Evolutionary conservation across 2,797 vertebrate species (phyloP), one percentile per base, ranked within the genome.

Genomic region (Fistularia tabacaria): DNA sequence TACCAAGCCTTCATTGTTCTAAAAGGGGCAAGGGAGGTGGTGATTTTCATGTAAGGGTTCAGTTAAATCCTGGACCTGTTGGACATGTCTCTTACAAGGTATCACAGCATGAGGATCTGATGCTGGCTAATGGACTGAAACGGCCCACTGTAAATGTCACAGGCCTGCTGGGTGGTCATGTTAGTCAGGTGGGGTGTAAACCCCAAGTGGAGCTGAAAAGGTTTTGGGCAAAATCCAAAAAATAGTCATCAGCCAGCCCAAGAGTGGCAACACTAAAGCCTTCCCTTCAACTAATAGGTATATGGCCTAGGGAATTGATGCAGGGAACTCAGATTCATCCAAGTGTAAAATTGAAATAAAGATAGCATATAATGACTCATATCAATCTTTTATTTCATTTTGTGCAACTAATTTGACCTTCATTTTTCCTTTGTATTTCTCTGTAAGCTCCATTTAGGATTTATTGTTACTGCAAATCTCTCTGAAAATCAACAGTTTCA

Each of bases 101-200:
- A 55, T 69, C 39, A 45, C 60, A 43, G 77, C 64, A 14, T 54
- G 66, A 61, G 58, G 67, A 64, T 64, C 72, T 79, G 68, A 76
- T 71, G 72, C 70, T 1, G 52, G 64, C 69, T 80, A 84, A 81
- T 78, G 74, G 73, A 59, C 76, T 83, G 77, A 80, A 85, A 66
- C 76, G 47, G 66, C 76, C 81, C 59, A 66, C 72, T 85, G 77
- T 79, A 73, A 77, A 70, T 57, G 77, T 66, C 56, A 15, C 46
- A 3, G 57, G 58, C 72, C 66, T 50, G 56, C 79, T 81, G 79
- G 83, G 86, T 86, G 82, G 84, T 80, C 84, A 52, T 75, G 66
- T 79, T 84, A 69, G 70, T 85, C 82, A 78, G 73, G 67, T 66
- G 73, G 56, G 49, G 54, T 57, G 75, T 82, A 73, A 85, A 83